Conservation (phyloP, 2,797 vertebrate genomes). For the Rhynchonycteris naso region DNA sequence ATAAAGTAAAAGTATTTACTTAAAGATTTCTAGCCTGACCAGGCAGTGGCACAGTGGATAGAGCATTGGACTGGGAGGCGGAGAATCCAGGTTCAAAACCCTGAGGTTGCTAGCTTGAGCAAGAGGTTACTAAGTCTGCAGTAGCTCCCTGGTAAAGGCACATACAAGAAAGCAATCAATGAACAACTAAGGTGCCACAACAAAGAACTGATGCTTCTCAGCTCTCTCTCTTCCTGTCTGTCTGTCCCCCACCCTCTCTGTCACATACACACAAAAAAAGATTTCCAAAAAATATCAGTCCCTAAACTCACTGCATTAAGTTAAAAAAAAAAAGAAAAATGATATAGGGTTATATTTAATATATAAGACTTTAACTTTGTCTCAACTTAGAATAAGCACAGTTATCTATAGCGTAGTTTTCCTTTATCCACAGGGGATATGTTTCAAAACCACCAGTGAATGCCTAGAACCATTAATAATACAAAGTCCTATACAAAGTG, state of each 20-base stretch:
- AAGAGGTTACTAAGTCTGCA: too few species aligned
- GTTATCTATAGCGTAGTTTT: neutral
- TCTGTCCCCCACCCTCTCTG: too few species aligned
- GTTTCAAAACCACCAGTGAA: neutral
- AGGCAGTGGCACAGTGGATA: too few species aligned
- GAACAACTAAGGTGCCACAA: too few species aligned
- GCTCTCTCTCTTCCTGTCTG: too few species aligned
- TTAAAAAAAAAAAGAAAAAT: neutral
- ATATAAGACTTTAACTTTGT: neutral
- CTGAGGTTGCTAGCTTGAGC: too few species aligned
- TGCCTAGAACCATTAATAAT: neutral
- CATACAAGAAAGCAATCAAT: too few species aligned
- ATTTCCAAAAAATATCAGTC: neutral
- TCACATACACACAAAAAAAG: too few species aligned
- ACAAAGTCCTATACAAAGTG: neutral
- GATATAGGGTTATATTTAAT: neutral
- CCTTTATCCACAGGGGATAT: neutral
- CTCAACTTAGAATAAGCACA: neutral
- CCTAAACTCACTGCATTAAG: neutral
- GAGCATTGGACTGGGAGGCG: too few species aligned
- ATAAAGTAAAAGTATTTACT: neutral
- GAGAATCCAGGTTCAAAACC: too few species aligned
- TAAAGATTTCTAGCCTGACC: neutral
- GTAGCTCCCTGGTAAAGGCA: too few species aligned
- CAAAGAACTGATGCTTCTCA: too few species aligned